Conservation (phyloP, 2,113 vertebrate species). For the Bos taurus region DNA sequence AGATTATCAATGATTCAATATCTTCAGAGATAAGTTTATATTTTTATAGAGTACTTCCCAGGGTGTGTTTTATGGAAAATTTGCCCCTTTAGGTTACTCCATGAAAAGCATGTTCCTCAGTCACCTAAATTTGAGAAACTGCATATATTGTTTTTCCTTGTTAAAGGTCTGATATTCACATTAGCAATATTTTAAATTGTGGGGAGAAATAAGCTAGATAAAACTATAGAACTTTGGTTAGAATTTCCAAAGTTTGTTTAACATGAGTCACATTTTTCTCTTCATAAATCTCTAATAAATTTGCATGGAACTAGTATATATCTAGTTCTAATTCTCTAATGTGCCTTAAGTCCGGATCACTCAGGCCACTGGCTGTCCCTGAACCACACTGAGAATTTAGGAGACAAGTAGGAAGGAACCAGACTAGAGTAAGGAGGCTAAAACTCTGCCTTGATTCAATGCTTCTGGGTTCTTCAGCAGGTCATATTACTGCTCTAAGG, state of each 20-base stretch:
- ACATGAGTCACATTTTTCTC: not conserved
- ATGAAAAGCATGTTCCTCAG: not conserved
- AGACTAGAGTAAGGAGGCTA: not conserved
- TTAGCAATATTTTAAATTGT: not conserved
- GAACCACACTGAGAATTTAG: not conserved
- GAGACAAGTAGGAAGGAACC: not conserved
- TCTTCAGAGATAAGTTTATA: not conserved
- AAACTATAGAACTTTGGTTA: not conserved
- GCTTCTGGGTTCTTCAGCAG: not conserved
- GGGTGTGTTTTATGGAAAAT: not conserved
- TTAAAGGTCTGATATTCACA: not conserved
- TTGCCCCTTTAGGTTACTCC: not conserved
- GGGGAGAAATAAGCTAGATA: not conserved
- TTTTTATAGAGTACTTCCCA: not conserved
- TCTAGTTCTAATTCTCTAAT: not conserved
- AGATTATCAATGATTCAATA: not conserved
- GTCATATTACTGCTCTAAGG: not conserved
- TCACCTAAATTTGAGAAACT: not conserved
- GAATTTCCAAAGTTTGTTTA: not conserved
- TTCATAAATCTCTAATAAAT: not conserved
- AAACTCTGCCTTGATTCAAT: not conserved
- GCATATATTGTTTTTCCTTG: not conserved
- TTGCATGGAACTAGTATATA: not conserved
- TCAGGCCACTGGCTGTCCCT: not conserved
- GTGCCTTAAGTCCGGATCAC: not conserved